Evolutionary conservation across 2,888 invertebrate genomes (phyloP).

Genomic region (Cephus nigrinus): DNA sequence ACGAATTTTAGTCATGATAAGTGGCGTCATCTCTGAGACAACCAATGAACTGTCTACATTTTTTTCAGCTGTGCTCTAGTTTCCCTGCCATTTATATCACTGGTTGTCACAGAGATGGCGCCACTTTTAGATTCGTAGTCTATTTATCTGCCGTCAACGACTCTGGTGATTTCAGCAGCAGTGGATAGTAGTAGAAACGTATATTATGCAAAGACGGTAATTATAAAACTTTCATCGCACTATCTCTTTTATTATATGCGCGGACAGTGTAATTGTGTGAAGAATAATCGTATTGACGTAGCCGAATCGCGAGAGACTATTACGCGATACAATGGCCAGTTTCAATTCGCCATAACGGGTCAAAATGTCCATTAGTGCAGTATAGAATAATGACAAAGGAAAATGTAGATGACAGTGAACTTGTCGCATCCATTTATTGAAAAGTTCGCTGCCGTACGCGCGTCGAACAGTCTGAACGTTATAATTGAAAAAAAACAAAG

Average conservation of each 20-base stretch:
- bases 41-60: too few species aligned
- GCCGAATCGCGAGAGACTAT: background rate
- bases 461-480: background rate
- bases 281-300: background rate
- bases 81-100: too few species aligned
- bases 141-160: background rate
- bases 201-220: background rate
- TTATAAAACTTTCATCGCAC: background rate
- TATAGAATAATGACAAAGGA: background rate
- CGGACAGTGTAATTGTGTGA: background rate
- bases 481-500: background rate
- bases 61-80: too few species aligned
- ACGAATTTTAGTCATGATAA: too few species aligned
- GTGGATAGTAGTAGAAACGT: background rate
- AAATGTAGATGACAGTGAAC: background rate
- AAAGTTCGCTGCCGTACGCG: background rate
- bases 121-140: too few species aligned
- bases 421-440: background rate
- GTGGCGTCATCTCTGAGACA: too few species aligned
- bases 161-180: background rate
- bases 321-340: background rate
- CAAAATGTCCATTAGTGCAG: background rate
- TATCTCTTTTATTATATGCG: background rate
- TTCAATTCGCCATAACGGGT: background rate
- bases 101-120: too few species aligned